Percentiles rank a stretch among this genome's conserved stretches.
phyloP scores from a whole-genome alignment of 2,888 invertebrate species.

The Cryptocephalus moraei region DNA sequence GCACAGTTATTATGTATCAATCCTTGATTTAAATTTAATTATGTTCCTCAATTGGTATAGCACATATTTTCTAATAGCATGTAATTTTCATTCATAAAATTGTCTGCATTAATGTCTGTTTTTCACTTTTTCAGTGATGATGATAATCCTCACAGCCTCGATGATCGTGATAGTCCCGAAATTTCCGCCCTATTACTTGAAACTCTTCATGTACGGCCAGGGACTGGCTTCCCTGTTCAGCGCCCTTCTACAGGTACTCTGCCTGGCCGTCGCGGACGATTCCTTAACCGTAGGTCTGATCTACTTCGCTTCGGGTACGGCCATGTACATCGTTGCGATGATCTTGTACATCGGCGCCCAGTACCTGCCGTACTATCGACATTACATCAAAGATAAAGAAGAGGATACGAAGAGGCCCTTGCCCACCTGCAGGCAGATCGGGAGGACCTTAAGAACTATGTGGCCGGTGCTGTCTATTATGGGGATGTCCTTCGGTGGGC shows the following conservation, averaged over 20 bases:
- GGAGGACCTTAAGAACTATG: not conserved
- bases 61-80: no score
- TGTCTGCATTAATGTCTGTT: no score
- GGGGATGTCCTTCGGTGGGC: not conserved
- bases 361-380: not conserved
- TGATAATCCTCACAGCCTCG: no score
- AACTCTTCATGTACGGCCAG: conserved; percentile 8
- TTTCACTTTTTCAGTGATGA: no score
- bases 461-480: not conserved
- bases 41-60: no score
- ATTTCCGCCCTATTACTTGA: conserved; percentile 11
- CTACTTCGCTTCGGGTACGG: conserved; percentile 3
- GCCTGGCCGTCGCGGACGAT: conserved; percentile 1
- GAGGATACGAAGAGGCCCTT: not conserved
- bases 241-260: conserved; percentile 7
- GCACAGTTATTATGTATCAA: no score
- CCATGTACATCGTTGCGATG: no score
- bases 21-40: no score
- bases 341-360: not conserved
- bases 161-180: conserved; percentile 1
- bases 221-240: conserved; percentile 8
- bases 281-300: conserved; percentile 5
- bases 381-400: conserved; percentile 1
- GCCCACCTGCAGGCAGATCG: not conserved
- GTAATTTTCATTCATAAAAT: no score